These are phyloP conservation scores for Apeira syringaria DNA, from an alignment of 2,888 invertebrate species.

Conservation along the genomic window DNA sequence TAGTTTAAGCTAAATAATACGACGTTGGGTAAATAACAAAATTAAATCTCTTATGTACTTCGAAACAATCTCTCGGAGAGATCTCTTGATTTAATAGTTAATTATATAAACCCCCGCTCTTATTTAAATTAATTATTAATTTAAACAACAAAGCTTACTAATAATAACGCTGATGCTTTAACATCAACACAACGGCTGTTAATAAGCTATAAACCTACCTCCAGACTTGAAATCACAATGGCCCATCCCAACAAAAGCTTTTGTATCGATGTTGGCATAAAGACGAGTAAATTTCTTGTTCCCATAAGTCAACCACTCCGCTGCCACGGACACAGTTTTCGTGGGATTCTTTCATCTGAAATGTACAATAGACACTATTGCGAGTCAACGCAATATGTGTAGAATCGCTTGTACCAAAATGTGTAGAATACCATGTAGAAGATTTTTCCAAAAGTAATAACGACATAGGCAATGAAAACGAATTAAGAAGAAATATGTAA, in stretches of 20 bases:
- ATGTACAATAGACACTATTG: too few relatives aligned
- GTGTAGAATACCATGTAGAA: background rate
- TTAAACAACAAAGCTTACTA: slow-evolving; percentile 10
- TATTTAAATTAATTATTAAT: slow-evolving; percentile 14
- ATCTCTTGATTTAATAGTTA: background rate
- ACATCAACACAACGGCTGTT: slow-evolving; percentile 6
- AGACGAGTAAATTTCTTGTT: slow-evolving; percentile 27
- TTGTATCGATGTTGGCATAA: slow-evolving; percentile 32
- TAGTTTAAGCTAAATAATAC: too few relatives aligned
- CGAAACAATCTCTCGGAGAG: too few relatives aligned
- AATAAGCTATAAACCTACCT: slow-evolving; percentile 24
- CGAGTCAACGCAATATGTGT: too few relatives aligned
- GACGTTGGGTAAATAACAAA: too few relatives aligned
- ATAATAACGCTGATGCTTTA: slow-evolving; percentile 10
- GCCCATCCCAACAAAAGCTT: slow-evolving; percentile 32
- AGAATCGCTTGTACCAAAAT: slow-evolving; percentile 9
- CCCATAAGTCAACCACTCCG: slow-evolving; percentile 2
- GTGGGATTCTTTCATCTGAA: too few relatives aligned
- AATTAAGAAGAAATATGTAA: too few relatives aligned
- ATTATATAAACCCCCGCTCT: background rate
- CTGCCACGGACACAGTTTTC: too few relatives aligned
- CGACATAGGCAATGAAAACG: background rate
- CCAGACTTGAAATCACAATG: slow-evolving; percentile 28
- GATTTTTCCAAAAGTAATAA: background rate
- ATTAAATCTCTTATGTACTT: too few relatives aligned